Evolutionary conservation across 2,797 vertebrate genomes (phyloP), one percentile per base, ranked within the genome.

Genomic region (Echeneis naucrates): DNA sequence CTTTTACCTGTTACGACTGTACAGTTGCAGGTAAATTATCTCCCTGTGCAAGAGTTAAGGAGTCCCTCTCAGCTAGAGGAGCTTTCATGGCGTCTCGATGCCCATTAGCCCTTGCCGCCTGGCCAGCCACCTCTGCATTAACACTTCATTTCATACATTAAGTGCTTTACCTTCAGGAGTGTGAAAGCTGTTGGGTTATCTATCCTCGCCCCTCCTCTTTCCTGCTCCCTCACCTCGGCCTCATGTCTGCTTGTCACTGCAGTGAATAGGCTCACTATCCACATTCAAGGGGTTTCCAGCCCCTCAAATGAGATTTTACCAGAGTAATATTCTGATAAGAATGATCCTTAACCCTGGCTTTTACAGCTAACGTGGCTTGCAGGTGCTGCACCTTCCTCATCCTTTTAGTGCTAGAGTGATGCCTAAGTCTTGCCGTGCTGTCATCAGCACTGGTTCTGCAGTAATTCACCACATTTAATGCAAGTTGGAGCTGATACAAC

Each of bases 71-170:
- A 23, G 65, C 56, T 4, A 48, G 32, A 66, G 50, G 48, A 74
- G 67, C 80, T 75, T 76, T 79, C 73, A 76, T 65, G 78, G 78
- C 37, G 69, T 82, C 78, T 70, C 17, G 38, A 14, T 64, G 54
- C 24, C 86, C 77, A 84, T 89, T 88, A 83, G 78, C 58, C 50
- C 8, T 47, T 16, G 54, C 62, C 2, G 48, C 58, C 57, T 2
- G 23, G 45, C 61, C 52, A n/a, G 56, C 68, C 73, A 64, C 79
- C 78, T 76, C 75, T 64, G 65, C 85, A 85, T 82, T 82, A 80
- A 52, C 66, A 56, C 77, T 83, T 92, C 88, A 92, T 93, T 94
- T 94, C 91, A 93, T 92, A 92, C 92, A 55, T 83, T 88, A 92
- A 88, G 80, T 78, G 84, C 84, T 89, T 92, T 92, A 86, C 88